Base-by-base conservation (phyloP, 1,140 invertebrate genomes). In the Pogonognathellus flavescens region DNA sequence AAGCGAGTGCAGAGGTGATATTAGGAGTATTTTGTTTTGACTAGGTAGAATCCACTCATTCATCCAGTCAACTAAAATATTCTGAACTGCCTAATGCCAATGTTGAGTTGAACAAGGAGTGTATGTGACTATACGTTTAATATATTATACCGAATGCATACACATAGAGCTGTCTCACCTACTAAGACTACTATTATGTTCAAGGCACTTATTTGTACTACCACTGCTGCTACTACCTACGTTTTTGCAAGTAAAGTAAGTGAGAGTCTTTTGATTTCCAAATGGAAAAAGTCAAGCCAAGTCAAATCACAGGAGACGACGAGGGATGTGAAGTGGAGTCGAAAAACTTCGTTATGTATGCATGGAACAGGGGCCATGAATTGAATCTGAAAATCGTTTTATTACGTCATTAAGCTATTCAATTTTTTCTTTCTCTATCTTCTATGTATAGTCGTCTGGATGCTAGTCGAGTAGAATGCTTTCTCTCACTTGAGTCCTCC, bases 331-430 rank as follows among this genome's bases (percentile, higher is more conserved):
- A 66, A 70, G 49, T 84, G 22, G 59, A 84, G 49, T 66, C 70
- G 83, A 52, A 82, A 87, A 87, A 87, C 81, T 84, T 87, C 66
- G 86, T 87, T 87, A 83, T 52, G 84, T 87, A 87, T 87, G 86
- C 86, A 87, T 87, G 83, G 86, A 87, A 80, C 70, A 83, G 80
- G 84, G 57, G 66, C 52, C 86, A 87, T 87, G 86, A 86, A 86
- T 87, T 85, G 84, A 86, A 87, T 86, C 84, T 87, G 84, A 87
- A 87, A 87, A 87, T 87, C 86, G 84, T 87, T 87, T 87, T 87
- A 87, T 87, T 87, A 87, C 86, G 82, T 86, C 86, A 87, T 87
- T 87, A 87, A 87, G 86, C 86, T 84, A 87, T 87, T 87, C 86
- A 87, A 87, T 87, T 87, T 87, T 87, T 87, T 49, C 85, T 76